A percentile compares a stretch with the other conserved stretches of the same genome.
Conservation (phyloP, 2,888 invertebrate species). For the Ectemnius cavifrons region DNA sequence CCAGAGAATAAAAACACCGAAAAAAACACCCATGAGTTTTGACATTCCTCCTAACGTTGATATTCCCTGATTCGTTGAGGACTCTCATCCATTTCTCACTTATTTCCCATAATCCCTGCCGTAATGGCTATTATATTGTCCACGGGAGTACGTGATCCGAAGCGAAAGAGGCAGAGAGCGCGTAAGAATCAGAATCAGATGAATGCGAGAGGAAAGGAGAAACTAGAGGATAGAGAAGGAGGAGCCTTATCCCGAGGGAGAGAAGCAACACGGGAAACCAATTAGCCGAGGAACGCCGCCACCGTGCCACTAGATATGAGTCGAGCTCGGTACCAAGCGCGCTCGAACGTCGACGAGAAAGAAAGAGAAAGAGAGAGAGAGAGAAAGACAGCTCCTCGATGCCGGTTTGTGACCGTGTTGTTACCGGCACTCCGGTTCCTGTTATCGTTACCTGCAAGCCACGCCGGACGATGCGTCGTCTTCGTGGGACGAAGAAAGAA, state of each 20-base stretch:
- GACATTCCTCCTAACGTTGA: background rate
- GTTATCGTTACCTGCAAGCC: constrained; percentile 61
- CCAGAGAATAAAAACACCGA: background rate
- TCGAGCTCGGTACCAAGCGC: constrained; percentile 45
- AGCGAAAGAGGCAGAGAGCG: constrained; percentile 23
- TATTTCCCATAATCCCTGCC: background rate
- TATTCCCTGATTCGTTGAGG: background rate
- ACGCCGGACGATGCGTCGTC: constrained; percentile 28
- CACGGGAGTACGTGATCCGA: constrained; percentile 6
- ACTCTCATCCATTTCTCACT: background rate
- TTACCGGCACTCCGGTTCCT: constrained; percentile 45
- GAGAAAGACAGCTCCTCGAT: constrained; percentile 14
- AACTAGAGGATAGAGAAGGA: constrained; percentile 34
- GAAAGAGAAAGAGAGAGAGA: no score
- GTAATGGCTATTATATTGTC: constrained; percentile 1
- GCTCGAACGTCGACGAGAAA: background rate
- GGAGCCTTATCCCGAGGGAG: constrained; percentile 73
- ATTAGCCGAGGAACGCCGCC: constrained; percentile 74
- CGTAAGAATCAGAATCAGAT: constrained; percentile 24
- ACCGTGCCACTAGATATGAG: constrained; percentile 68
- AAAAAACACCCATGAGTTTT: background rate
- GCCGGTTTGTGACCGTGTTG: constrained; percentile 44
- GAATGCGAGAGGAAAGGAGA: constrained; percentile 4
- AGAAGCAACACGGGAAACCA: constrained; percentile 76
- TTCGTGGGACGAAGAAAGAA: background rate